Conservation (phyloP, 2,113 vertebrate species). For the Neolamprologus ventralis region DNA sequence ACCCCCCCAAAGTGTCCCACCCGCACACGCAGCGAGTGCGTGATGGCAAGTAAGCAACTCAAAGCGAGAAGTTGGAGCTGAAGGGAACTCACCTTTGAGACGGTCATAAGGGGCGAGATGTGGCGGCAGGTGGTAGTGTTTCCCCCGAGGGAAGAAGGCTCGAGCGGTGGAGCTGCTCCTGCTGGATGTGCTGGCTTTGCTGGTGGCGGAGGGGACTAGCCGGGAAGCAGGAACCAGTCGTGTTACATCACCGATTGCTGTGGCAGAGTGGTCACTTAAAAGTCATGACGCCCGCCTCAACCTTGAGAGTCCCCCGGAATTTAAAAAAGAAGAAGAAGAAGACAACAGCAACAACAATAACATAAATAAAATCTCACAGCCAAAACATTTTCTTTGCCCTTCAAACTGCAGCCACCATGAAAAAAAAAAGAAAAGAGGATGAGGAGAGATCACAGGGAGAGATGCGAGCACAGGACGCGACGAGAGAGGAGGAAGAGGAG, state of each 20-base stretch:
- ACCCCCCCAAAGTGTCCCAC: background rate
- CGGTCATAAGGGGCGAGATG: conserved; percentile 44
- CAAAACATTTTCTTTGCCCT: background rate
- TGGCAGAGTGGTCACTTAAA: conserved; percentile 1
- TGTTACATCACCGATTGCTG: background rate
- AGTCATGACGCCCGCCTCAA: conserved; percentile 22
- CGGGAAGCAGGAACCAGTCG: background rate
- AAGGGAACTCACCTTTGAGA: conserved; percentile 48
- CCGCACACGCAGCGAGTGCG: background rate
- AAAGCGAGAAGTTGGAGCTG: background rate
- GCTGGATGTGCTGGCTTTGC: background rate
- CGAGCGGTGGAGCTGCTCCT: background rate
- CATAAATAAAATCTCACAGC: background rate
- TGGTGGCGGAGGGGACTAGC: background rate
- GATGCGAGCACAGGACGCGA: conserved; percentile 29
- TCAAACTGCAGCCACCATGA: background rate
- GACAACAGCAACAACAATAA: background rate
- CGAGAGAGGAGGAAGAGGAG: background rate
- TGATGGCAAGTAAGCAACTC: background rate
- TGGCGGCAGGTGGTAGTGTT: conserved; percentile 38
- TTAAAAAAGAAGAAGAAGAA: rapidly evolving
- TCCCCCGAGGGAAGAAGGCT: background rate
- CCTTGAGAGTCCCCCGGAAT: background rate
- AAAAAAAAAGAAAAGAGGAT: background rate
- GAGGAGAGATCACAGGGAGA: conserved; percentile 12